phyloP scores from a whole-genome alignment of 2,797 vertebrate genomes.

The Chloroceryle inda region DNA sequence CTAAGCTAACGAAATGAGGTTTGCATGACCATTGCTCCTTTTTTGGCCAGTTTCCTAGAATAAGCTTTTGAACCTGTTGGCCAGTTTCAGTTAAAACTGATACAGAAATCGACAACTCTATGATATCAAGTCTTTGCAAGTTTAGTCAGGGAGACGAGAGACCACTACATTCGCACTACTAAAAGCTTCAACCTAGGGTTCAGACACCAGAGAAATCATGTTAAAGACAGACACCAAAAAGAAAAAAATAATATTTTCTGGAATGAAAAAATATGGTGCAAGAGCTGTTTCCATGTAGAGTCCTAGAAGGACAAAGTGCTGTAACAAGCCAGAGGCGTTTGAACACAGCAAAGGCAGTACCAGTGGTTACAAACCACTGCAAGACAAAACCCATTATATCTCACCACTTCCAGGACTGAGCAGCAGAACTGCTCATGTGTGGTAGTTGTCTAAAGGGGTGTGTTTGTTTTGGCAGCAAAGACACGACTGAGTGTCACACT shows the following conservation, averaged over 20 bases:
- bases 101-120: not conserved
- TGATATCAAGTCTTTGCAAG: not conserved
- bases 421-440: not conserved
- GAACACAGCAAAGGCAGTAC: not conserved
- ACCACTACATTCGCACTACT: not conserved
- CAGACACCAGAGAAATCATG: not conserved
- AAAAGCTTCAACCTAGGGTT: fast-evolving
- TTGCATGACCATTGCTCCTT: not conserved
- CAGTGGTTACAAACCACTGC: not conserved
- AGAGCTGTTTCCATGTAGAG: not conserved
- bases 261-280: not conserved
- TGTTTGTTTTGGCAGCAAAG: not conserved
- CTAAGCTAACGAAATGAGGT: not conserved
- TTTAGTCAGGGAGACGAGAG: not conserved
- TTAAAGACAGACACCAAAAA: not conserved
- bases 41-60: not conserved
- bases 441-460: not conserved
- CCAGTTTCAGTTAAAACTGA: not conserved
- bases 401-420: not conserved
- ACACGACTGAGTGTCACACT: not conserved
- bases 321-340: not conserved
- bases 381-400: not conserved
- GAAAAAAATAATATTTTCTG: not conserved
- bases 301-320: not conserved
- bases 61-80: not conserved